phyloP scores from a whole-genome alignment of 2,888 invertebrate genomes.

The Acronicta aceris region DNA sequence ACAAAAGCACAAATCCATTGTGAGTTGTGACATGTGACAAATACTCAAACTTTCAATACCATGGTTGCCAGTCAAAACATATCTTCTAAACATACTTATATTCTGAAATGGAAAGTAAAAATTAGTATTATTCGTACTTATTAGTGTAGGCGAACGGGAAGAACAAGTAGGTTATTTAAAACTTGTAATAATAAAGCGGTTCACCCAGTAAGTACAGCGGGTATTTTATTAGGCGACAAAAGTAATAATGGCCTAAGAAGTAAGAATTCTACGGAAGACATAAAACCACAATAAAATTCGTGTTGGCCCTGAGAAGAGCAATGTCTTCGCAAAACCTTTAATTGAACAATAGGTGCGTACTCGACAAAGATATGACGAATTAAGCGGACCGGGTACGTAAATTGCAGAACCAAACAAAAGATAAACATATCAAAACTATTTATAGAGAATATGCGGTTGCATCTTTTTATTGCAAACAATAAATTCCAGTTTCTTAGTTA shows the following conservation, averaged over 20 bases:
- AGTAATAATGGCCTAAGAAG: slow-evolving; percentile 52
- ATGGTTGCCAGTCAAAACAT: slow-evolving; percentile 36
- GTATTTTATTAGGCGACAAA: slow-evolving; percentile 44
- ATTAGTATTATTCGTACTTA: slow-evolving; percentile 9
- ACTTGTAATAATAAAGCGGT: no score
- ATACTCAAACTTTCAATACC: slow-evolving; percentile 71
- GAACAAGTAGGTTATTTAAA: not conserved
- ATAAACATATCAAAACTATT: slow-evolving; percentile 43
- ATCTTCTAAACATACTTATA: slow-evolving; percentile 20
- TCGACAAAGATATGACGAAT: slow-evolving; percentile 72
- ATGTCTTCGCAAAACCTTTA: slow-evolving; percentile 66
- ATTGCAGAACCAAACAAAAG: slow-evolving; percentile 35
- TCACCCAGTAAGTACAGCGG: slow-evolving; percentile 3
- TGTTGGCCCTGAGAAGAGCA: slow-evolving; percentile 68
- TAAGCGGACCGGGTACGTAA: slow-evolving; percentile 46
- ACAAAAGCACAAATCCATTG: slow-evolving; percentile 66
- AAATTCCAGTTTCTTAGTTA: slow-evolving; percentile 57
- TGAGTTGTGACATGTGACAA: slow-evolving; percentile 63
- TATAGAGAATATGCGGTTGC: slow-evolving; percentile 26
- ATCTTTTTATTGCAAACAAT: slow-evolving; percentile 50
- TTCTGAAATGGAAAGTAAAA: slow-evolving; percentile 51
- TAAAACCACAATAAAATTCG: slow-evolving; percentile 65
- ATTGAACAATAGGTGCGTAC: slow-evolving; percentile 71
- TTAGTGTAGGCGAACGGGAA: slow-evolving; percentile 36
- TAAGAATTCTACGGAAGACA: slow-evolving; percentile 62